Percentiles rank a stretch among this genome's conserved stretches.
Evolutionary conservation across 2,113 vertebrate genomes (phyloP).

Genomic region (Otis tarda): DNA sequence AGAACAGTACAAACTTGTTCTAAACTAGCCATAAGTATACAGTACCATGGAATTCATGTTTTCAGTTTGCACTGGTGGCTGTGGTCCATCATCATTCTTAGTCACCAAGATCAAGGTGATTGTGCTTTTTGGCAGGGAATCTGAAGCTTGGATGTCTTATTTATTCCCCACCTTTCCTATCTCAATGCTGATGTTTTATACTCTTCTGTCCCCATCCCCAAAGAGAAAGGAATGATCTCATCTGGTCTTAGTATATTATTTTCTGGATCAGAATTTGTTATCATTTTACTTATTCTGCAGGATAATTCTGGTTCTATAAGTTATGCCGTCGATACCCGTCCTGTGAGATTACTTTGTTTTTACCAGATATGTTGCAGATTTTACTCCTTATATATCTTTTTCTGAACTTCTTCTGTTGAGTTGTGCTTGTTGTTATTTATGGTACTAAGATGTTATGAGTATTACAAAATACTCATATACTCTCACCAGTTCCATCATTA

Average conservation of each 20-base stretch:
- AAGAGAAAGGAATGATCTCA: neutral
- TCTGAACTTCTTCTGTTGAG: neutral
- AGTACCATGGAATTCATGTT: neutral
- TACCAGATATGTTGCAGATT: neutral
- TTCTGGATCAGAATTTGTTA: neutral
- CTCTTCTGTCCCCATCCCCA: fast-evolving
- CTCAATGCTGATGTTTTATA: neutral
- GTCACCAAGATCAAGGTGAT: neutral
- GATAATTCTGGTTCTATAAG: neutral
- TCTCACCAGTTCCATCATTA: neutral
- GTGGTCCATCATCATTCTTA: neutral
- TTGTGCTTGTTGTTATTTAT: neutral
- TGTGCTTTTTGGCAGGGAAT: fast-evolving
- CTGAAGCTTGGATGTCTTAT: neutral
- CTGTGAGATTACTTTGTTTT: neutral
- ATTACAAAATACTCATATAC: neutral
- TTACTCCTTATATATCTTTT: neutral
- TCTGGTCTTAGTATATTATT: neutral
- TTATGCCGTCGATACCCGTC: fast-evolving
- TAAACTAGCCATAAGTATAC: neutral
- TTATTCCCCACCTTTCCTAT: neutral
- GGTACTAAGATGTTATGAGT: neutral
- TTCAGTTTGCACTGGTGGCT: neutral
- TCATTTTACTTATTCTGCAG: neutral
- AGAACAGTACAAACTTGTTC: neutral